phyloP scores from a whole-genome alignment of 2,888 invertebrate genomes.

The Dicranocentrus wangi region DNA sequence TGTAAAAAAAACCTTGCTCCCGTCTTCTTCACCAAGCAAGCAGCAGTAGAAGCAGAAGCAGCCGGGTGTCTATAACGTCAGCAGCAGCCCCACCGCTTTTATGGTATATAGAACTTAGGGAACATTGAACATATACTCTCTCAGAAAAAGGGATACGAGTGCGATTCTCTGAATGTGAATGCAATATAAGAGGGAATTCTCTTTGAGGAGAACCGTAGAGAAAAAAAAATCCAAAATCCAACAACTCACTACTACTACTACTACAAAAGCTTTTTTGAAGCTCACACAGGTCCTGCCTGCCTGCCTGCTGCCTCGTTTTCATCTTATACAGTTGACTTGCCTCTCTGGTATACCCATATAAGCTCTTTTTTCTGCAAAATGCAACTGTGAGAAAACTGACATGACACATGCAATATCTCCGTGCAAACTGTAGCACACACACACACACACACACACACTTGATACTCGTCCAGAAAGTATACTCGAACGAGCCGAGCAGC shows the following conservation, averaged over 20 bases:
- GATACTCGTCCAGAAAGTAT: too few species aligned
- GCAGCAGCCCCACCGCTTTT: too few species aligned
- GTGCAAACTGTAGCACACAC: too few species aligned
- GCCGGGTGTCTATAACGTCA: background rate
- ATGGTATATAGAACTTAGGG: too few species aligned
- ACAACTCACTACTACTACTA: slow-evolving; percentile 31
- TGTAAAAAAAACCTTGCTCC: background rate
- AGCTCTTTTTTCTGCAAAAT: too few species aligned
- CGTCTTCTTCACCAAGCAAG: background rate
- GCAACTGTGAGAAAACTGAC: too few species aligned
- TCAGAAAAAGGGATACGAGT: slow-evolving; percentile 21
- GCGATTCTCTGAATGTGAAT: slow-evolving; percentile 40
- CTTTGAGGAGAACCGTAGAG: slow-evolving; percentile 25
- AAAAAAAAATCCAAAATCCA: slow-evolving; percentile 37
- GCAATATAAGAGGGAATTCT: slow-evolving; percentile 35
- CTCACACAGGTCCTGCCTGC: too few species aligned
- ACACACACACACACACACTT: too few species aligned
- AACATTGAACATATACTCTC: too few species aligned
- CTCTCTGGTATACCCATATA: slow-evolving; percentile 9
- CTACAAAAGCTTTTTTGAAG: slow-evolving; percentile 21
- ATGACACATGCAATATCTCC: too few species aligned
- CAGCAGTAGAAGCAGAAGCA: background rate
- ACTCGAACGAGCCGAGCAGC: too few species aligned
- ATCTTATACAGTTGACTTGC: slow-evolving; percentile 23
- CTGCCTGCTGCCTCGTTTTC: slow-evolving; percentile 46